Conservation (phyloP, 2,113 vertebrate species). For the Varanus komodoensis region DNA sequence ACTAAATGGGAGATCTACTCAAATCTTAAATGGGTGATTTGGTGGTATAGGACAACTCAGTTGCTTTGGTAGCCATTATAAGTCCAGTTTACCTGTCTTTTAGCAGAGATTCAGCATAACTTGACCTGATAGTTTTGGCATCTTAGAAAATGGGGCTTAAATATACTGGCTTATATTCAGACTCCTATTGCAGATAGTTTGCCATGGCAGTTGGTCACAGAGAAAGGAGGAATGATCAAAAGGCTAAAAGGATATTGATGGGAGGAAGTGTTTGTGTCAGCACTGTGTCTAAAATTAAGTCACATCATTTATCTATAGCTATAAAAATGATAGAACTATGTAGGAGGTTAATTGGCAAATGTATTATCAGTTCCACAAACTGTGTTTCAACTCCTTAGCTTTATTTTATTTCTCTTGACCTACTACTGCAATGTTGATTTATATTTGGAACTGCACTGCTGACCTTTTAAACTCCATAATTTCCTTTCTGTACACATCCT, state of each 20-base stretch:
- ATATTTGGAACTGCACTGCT: background rate
- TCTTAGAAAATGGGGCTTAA: background rate
- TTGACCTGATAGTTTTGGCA: background rate
- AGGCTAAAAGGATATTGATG: background rate
- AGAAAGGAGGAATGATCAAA: background rate
- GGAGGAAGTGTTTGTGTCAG: background rate
- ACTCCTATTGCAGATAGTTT: background rate
- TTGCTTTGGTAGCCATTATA: background rate
- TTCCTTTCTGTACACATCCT: background rate
- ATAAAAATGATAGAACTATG: background rate
- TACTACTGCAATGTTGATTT: background rate
- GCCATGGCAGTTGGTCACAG: background rate
- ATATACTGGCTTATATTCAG: background rate
- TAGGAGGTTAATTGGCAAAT: background rate
- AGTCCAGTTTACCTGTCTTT: background rate
- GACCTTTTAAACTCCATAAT: background rate
- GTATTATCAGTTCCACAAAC: background rate
- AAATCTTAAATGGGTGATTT: background rate
- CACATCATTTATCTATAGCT: background rate
- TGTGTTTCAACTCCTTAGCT: background rate
- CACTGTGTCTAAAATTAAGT: background rate
- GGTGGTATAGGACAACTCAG: background rate
- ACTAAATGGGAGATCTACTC: background rate
- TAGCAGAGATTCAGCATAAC: background rate
- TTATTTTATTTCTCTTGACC: background rate